Evolutionary conservation across 2,888 invertebrate genomes (phyloP).

Genomic region (Lordiphosa andalusiaca): DNA sequence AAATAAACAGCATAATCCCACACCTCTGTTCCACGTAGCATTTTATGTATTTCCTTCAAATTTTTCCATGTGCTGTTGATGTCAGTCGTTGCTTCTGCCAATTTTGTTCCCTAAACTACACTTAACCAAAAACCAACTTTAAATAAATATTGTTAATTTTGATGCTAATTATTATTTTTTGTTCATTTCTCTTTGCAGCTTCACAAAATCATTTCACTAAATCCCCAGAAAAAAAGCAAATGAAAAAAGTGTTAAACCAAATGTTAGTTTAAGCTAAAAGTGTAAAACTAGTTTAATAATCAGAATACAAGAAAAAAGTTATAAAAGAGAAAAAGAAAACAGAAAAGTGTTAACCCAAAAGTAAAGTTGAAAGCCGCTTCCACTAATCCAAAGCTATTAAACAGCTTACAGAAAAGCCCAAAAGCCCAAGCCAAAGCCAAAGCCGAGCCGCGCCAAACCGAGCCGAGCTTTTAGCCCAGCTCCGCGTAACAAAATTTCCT

Average conservation of each 20-base stretch:
- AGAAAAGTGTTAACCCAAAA: conserved; percentile 3
- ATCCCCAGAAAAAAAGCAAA: conserved; percentile 25
- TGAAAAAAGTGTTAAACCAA: conserved; percentile 67
- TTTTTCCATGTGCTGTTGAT: no score
- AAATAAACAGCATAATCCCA: no score
- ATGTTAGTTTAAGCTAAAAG: conserved; percentile 69
- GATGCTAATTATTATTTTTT: conserved; percentile 48
- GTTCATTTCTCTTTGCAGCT: conserved; percentile 59
- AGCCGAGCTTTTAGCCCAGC: conserved; percentile 21
- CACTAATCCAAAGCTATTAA: neutral
- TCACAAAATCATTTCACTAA: conserved; percentile 22
- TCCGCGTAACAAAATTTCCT: conserved; percentile 34
- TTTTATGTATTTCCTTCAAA: no score
- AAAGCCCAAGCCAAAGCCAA: conserved; percentile 1
- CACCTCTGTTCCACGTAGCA: no score
- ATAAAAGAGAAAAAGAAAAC: conserved; percentile 5
- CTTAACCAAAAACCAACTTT: no score
- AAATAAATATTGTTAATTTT: conserved; percentile 9
- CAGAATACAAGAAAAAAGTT: conserved; percentile 24
- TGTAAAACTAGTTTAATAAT: conserved; percentile 64
- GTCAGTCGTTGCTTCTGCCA: no score
- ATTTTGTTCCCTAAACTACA: no score
- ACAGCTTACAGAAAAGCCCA: conserved; percentile 2
- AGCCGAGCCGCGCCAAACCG: conserved; percentile 14
- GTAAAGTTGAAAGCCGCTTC: conserved; percentile 8